phyloP scores from a whole-genome alignment of 2,888 invertebrate species.

The Tenodera sinensis region DNA sequence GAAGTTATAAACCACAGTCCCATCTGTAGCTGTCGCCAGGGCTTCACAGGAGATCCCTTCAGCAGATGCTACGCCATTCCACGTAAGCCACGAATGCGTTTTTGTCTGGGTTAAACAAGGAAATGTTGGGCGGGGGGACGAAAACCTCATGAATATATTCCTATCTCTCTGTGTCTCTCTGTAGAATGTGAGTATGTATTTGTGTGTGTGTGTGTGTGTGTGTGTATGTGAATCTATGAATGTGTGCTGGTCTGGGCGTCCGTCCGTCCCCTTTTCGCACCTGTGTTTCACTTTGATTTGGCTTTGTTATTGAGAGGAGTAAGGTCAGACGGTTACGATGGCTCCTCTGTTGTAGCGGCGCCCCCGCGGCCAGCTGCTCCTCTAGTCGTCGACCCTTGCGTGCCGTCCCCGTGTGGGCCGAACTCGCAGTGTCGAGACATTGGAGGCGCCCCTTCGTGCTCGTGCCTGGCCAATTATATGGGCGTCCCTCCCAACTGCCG shows the following conservation, averaged over 20 bases:
- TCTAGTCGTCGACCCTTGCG: slow-evolving; percentile 58
- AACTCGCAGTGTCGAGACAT: slow-evolving; percentile 40
- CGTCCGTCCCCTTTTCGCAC: neutral
- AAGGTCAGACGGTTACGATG: neutral
- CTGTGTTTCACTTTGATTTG: neutral
- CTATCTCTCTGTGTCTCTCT: too few relatives aligned
- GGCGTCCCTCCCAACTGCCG: slow-evolving; percentile 69
- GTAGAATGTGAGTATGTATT: too few relatives aligned
- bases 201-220: too few relatives aligned
- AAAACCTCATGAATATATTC: neutral
- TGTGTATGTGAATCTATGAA: too few relatives aligned
- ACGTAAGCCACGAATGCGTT: slow-evolving; percentile 36
- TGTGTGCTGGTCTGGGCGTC: neutral
- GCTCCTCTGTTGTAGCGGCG: slow-evolving; percentile 21
- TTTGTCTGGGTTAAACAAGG: neutral
- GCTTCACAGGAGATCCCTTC: slow-evolving; percentile 40
- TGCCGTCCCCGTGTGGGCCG: slow-evolving; percentile 58
- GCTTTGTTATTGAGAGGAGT: neutral
- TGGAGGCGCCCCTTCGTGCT: slow-evolving; percentile 54
- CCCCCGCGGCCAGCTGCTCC: slow-evolving; percentile 33
- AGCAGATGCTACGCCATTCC: slow-evolving; percentile 44
- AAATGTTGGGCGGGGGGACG: neutral
- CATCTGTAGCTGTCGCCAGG: slow-evolving; percentile 40
- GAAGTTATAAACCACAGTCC: slow-evolving; percentile 41
- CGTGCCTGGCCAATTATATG: slow-evolving; percentile 53